Percentiles rank a stretch among this genome's conserved stretches.
These are phyloP conservation scores for Gallinago undulata DNA, from an alignment of 2,113 vertebrate species.

Conservation along the genomic window DNA sequence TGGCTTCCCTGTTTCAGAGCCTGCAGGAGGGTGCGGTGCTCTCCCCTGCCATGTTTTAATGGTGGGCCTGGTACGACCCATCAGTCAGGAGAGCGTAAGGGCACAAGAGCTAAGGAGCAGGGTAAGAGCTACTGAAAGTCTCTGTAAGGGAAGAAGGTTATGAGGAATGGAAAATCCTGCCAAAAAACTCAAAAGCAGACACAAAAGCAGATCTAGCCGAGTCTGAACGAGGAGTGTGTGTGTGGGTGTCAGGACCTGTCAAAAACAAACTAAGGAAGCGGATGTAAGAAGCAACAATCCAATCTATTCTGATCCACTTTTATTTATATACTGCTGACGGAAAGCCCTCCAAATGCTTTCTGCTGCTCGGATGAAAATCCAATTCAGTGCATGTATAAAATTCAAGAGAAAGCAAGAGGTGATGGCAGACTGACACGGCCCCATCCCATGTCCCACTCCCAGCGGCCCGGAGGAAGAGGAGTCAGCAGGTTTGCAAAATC, in stretches of 20 bases:
- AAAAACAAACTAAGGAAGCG: slow-evolving; percentile 24
- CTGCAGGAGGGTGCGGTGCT: not conserved
- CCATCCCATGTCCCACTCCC: not conserved
- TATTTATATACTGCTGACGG: slow-evolving; percentile 36
- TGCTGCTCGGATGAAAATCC: slow-evolving; percentile 13
- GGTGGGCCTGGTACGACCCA: not conserved
- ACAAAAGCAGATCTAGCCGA: not conserved
- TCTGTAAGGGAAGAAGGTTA: not conserved
- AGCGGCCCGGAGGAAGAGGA: not conserved
- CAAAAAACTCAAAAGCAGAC: slow-evolving; percentile 3
- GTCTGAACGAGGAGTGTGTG: not conserved
- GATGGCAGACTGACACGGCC: not conserved
- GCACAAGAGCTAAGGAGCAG: not conserved
- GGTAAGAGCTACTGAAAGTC: not conserved
- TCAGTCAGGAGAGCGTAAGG: not conserved
- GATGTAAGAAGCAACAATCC: slow-evolving; percentile 47
- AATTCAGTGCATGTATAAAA: not conserved
- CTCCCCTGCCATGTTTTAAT: not conserved
- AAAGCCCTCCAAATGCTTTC: slow-evolving; percentile 12
- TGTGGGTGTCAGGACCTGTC: slow-evolving; percentile 50
- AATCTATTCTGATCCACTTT: slow-evolving; percentile 51
- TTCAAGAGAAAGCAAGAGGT: not conserved
- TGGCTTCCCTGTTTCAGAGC: not conserved
- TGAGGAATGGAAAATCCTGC: not conserved
- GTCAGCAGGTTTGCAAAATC: not conserved